Conservation (phyloP, 2,888 invertebrate species). For the Exephanes ischioxanthus region DNA sequence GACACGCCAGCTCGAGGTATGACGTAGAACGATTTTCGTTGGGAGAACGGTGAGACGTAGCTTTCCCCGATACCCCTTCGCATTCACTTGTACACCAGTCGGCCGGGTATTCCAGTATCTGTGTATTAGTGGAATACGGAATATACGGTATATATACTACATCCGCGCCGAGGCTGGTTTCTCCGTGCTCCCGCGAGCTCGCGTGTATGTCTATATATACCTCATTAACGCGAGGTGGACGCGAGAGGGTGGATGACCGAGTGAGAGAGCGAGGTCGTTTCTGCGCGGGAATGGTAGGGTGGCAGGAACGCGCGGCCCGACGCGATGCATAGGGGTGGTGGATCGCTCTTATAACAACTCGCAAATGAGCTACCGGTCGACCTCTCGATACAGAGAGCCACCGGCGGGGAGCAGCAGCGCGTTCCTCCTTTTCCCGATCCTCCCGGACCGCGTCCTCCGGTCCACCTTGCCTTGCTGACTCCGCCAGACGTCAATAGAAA, state of each 20-base stretch:
- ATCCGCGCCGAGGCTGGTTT: constrained; percentile 53
- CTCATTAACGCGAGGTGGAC: constrained; percentile 69
- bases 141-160: constrained; percentile 31
- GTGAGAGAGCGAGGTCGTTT: constrained; percentile 58
- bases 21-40: constrained; percentile 31
- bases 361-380: constrained; percentile 69
- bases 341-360: constrained; percentile 68
- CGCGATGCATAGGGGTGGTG: constrained; percentile 55
- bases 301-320: constrained; percentile 24
- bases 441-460: constrained; percentile 16
- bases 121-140: constrained; percentile 2
- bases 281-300: constrained; percentile 41
- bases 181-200: constrained; percentile 34
- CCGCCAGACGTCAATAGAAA: constrained; percentile 32
- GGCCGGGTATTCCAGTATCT: not conserved
- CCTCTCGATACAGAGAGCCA: constrained; percentile 62
- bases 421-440: constrained; percentile 40
- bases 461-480: constrained; percentile 34
- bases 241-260: constrained; percentile 51
- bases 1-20: constrained; percentile 31
- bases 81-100: constrained; percentile 16
- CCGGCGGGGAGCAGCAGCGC: constrained; percentile 39
- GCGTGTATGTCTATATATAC: constrained; percentile 62
- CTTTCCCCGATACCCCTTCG: not conserved
- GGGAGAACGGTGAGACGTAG: constrained; percentile 8